These are phyloP conservation scores for Rhyacophila brunnea DNA, from an alignment of 1,140 invertebrate species.

Conservation along the genomic window DNA sequence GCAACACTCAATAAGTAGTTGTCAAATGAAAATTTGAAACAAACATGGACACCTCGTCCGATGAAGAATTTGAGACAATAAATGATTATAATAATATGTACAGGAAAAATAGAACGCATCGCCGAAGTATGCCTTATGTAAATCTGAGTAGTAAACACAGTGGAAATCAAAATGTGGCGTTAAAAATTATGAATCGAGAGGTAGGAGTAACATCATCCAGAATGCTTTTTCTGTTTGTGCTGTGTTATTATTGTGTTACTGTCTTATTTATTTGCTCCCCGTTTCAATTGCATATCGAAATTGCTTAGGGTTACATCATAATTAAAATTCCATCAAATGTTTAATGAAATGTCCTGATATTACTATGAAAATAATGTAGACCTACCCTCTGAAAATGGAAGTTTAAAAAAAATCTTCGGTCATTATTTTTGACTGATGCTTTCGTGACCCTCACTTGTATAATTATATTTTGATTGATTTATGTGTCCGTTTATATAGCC, in stretches of 20 bases:
- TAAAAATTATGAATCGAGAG: slow-evolving; percentile 23
- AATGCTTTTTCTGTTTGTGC: background rate
- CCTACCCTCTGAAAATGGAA: too few species aligned
- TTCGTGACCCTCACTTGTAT: too few species aligned
- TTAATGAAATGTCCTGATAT: too few species aligned
- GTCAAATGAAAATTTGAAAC: slow-evolving; percentile 36
- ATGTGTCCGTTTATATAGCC: too few species aligned
- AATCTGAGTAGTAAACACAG: slow-evolving; percentile 9
- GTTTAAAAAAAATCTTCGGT: too few species aligned
- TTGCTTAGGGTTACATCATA: too few species aligned
- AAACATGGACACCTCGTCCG: slow-evolving; percentile 34
- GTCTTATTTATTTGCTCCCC: background rate
- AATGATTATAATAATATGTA: slow-evolving; percentile 7
- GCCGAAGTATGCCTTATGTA: slow-evolving; percentile 15
- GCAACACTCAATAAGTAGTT: slow-evolving; percentile 20
- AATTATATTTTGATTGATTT: too few species aligned
- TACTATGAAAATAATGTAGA: too few species aligned
- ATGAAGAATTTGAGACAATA: slow-evolving; percentile 28
- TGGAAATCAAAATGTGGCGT: slow-evolving; percentile 11
- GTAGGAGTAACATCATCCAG: slow-evolving; percentile 1
- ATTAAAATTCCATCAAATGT: too few species aligned
- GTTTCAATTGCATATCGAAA: too few species aligned
- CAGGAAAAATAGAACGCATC: slow-evolving; percentile 7
- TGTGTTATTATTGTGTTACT: too few species aligned
- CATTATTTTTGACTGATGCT: too few species aligned